Evolutionary conservation across 2,797 vertebrate genomes (phyloP), one percentile per base, ranked within the genome.

Genomic region (Arrhamphus sclerolepis): DNA sequence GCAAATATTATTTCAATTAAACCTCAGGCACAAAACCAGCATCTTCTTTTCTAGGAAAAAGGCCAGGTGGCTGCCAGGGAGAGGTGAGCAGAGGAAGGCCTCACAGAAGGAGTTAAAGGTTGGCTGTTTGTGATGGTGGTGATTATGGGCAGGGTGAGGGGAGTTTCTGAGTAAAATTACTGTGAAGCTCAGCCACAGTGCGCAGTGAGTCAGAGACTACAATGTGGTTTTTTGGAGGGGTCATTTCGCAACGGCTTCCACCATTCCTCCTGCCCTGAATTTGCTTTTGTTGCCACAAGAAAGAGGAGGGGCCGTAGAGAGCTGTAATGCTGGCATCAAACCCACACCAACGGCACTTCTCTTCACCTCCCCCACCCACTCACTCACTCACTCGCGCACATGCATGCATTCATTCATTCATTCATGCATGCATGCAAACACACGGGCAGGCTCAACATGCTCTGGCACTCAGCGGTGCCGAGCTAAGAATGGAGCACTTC

Each of bases 1-100:
- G 83, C 84, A 91, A 93, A 92, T 90, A 92, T 92, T 91, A 89
- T 91, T 91, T 77, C 79, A 86, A 87, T 90, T 87, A 85, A 90
- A 92, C 85, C 81, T 6, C 82, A 87, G 57, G 70, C 66, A 71
- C 46, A 20, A 80, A 88, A 87, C 85, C 78, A 70, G 53, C 17
- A 66, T 68, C 78, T 66, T 79, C 70, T 73, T 82, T 81, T 74
- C 68, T 76, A 62, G 72, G 71, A 67, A 74, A 34, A 78, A 71
- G 74, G 58, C 61, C 65, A 83, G 78, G 71, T 78, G 81, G 60
- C 57, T 76, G 66, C 77, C 66, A 73, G 64, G 56, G 57, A 57
- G 71, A 65, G 72, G 69, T 63, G 60, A 80, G 64, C 65, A 77
- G 78, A 20, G 69, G 62, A 75, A 57, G 53, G 39, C 57, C 19